A percentile compares a stretch with the other conserved stretches of the same genome.
Evolutionary conservation across 2,888 invertebrate genomes (phyloP).

Genomic region (Ormyrus rosae): DNA sequence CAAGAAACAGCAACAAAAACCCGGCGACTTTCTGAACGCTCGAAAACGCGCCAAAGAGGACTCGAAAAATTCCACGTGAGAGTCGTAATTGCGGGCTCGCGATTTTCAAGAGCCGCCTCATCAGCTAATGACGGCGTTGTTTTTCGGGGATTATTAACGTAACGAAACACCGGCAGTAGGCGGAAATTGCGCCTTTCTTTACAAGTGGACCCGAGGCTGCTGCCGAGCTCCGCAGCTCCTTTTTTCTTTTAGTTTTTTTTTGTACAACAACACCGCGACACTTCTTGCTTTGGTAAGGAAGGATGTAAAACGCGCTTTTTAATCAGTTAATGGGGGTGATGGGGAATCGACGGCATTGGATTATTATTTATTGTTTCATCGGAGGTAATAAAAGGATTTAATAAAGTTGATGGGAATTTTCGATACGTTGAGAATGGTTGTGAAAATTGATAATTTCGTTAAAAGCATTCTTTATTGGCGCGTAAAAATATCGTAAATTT

Average conservation of each 20-base stretch:
- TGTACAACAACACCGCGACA: too few species aligned
- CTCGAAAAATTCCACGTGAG: background rate
- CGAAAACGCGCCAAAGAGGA: background rate
- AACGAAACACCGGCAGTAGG: background rate
- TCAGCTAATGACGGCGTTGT: constrained; percentile 30
- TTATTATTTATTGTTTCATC: too few species aligned
- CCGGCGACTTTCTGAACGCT: background rate
- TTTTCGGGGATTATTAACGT: background rate
- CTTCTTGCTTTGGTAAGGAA: background rate
- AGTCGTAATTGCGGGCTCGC: background rate
- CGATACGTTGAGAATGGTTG: background rate
- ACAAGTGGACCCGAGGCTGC: too few species aligned
- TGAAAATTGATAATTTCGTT: constrained; percentile 23
- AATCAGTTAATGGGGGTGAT: too few species aligned
- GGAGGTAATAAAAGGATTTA: constrained; percentile 23
- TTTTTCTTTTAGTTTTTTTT: too few species aligned
- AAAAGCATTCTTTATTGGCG: constrained; percentile 4
- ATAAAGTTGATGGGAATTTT: constrained; percentile 29
- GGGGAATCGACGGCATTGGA: too few species aligned
- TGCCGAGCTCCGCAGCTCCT: too few species aligned
- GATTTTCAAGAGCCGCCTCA: constrained; percentile 1
- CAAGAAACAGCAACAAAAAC: background rate
- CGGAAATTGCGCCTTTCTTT: background rate
- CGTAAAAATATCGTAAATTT: constrained; percentile 23
- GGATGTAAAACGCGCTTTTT: too few species aligned